Conservation (phyloP, 2,113 vertebrate species). For the Globicephala melas region DNA sequence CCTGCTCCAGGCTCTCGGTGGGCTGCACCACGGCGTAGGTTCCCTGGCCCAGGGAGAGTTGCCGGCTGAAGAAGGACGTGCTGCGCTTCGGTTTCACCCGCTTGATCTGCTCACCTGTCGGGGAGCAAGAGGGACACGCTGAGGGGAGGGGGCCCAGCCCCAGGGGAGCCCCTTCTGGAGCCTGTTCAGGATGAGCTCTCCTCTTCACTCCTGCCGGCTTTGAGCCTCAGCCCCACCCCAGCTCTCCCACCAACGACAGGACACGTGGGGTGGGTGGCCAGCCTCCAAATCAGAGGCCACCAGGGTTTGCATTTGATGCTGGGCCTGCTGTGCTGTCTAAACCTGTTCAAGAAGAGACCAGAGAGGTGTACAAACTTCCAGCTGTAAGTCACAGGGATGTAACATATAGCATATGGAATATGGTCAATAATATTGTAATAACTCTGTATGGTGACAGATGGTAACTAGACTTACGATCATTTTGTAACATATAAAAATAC, state of each 20-base stretch:
- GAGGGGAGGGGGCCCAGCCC: not conserved
- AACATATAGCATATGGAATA: not conserved
- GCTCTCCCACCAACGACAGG: not conserved
- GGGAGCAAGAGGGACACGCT: not conserved
- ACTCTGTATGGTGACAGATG: not conserved
- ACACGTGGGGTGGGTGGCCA: rapidly evolving
- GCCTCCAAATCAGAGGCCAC: not conserved
- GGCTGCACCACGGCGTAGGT: conserved; percentile 88
- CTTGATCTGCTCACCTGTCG: conserved; percentile 90
- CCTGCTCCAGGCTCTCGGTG: conserved; percentile 86
- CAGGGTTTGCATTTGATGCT: rapidly evolving
- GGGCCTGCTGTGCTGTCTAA: not conserved
- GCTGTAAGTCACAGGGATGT: not conserved
- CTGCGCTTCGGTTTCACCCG: conserved; percentile 91
- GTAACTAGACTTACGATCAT: not conserved
- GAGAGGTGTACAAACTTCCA: not conserved
- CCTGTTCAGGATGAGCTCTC: not conserved
- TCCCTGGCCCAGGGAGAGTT: conserved; percentile 78
- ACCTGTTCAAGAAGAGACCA: not conserved
- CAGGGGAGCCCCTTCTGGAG: not conserved
- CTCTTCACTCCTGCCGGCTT: not conserved
- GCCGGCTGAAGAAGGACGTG: conserved; percentile 91
- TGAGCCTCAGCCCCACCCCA: not conserved
- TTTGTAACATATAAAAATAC: not conserved
- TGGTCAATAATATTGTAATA: not conserved